Evolutionary conservation across 2,113 vertebrate genomes (phyloP).

Genomic region (Sander vitreus): DNA sequence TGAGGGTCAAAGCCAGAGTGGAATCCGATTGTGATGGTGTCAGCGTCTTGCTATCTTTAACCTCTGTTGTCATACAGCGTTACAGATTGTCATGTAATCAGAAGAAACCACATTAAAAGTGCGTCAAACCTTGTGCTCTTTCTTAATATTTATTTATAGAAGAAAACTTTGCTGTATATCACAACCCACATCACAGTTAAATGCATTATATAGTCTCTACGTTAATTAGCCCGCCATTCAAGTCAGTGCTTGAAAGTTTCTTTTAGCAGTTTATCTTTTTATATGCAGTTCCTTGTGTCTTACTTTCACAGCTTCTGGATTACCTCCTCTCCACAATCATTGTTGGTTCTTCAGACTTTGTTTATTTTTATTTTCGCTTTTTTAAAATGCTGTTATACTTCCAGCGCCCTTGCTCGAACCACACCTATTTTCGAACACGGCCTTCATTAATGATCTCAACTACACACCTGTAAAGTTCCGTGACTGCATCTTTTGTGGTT

Average conservation of each 20-base stretch:
- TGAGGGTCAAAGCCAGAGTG: neutral
- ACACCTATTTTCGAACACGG: too few species aligned
- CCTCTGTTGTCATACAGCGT: constrained; percentile 26
- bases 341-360: neutral
- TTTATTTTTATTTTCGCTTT: neutral
- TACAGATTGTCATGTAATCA: constrained; percentile 31
- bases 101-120: constrained; percentile 26
- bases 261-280: constrained; percentile 1
- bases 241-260: constrained; percentile 38
- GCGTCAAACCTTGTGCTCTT: constrained; percentile 28
- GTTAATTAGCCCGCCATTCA: constrained; percentile 10
- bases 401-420: too few species aligned
- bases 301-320: neutral
- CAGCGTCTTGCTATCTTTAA: constrained; percentile 27
- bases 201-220: neutral
- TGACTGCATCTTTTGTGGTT: too few species aligned
- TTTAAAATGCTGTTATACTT: neutral
- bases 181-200: constrained; percentile 10
- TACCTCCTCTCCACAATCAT: neutral
- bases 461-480: too few species aligned
- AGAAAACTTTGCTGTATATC: constrained; percentile 29
- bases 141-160: constrained; percentile 28
- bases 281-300: neutral
- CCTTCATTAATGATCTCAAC: too few species aligned
- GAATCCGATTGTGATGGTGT: too few species aligned